Evolutionary conservation across 2,797 vertebrate genomes (phyloP), one percentile per base, ranked within the genome.

Genomic region (Mus caroli): DNA sequence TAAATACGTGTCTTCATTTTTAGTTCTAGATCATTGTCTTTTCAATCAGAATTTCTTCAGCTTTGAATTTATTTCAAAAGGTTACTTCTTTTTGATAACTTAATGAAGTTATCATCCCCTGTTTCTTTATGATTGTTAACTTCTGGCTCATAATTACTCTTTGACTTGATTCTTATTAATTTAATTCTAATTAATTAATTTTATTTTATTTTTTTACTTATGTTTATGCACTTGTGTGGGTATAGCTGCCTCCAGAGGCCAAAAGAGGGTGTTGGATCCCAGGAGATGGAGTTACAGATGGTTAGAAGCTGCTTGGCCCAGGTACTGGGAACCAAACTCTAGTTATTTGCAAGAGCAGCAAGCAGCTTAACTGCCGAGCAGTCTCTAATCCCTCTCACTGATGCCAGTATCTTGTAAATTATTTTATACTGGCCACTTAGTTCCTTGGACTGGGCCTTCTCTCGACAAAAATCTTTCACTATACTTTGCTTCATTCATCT

Each of bases 351-450:
- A 54, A 54, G 64, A 71, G 22, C 64, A 87, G 46, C 64, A 87
- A 84, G 40, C 7, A 60, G 6, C 7, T 54, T 86, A 86, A 69
- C 64, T 71, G 84, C 22, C 26, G 22, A 71, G 24, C 24, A 37
- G 4, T 28, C 34, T 58, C 28, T 6, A 88, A 1, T 6, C 22
- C 64, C 8, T 87, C 46, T 69, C 69, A 71, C 6, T 17, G 37
- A 88, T 92, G 77, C 95, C 75, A 76, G 28, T 84, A n/a, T 76
- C 75, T 95, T 94, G 1, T 93, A 94, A 93, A 31, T 89, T 52
- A n/a, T 34, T 46, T 15, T 31, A 79, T 0, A 0, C 67, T 76
- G 22, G 34, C 40, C 6, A 75, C 37, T 67, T 91, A 92, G 37
- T 93, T 97, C 19, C 56, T 87, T 90, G 15, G 73, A 64, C 54